phyloP scores from a whole-genome alignment of 1,140 invertebrate genomes.

The Eciton burchellii region DNA sequence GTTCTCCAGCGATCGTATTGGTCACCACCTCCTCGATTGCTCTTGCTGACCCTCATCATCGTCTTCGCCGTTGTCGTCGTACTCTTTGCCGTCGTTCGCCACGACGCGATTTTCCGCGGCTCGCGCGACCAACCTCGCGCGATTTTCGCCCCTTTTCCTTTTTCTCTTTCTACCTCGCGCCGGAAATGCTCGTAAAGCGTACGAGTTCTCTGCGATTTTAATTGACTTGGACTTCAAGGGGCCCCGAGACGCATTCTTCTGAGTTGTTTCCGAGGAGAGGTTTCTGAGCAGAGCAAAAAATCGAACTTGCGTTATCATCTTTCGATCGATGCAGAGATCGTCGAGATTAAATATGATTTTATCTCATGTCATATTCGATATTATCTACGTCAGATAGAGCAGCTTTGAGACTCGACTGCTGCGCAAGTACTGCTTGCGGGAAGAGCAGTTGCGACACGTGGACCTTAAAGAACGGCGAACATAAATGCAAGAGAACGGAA shows the following conservation, averaged over 20 bases:
- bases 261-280: too few species aligned
- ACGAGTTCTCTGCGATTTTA: neutral
- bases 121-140: slow-evolving; percentile 13
- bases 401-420: neutral
- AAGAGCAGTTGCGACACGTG: slow-evolving; percentile 64
- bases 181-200: neutral
- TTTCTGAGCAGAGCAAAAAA: too few species aligned
- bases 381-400: neutral
- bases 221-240: neutral
- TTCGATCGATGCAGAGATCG: too few species aligned
- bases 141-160: slow-evolving; percentile 28
- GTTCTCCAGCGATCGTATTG: slow-evolving; percentile 75
- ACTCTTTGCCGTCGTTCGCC: neutral
- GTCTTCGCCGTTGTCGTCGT: slow-evolving; percentile 1
- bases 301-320: neutral
- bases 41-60: slow-evolving; percentile 51
- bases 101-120: slow-evolving; percentile 46
- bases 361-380: neutral
- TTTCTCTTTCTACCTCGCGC: neutral
- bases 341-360: neutral
- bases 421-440: slow-evolving; percentile 7
- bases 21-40: slow-evolving; percentile 74
- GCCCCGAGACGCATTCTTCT: too few species aligned
- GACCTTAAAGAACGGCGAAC: slow-evolving; percentile 64
- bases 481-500: slow-evolving; percentile 69